phyloP scores from a whole-genome alignment of 2,113 vertebrate species.

The Sciurus niger region DNA sequence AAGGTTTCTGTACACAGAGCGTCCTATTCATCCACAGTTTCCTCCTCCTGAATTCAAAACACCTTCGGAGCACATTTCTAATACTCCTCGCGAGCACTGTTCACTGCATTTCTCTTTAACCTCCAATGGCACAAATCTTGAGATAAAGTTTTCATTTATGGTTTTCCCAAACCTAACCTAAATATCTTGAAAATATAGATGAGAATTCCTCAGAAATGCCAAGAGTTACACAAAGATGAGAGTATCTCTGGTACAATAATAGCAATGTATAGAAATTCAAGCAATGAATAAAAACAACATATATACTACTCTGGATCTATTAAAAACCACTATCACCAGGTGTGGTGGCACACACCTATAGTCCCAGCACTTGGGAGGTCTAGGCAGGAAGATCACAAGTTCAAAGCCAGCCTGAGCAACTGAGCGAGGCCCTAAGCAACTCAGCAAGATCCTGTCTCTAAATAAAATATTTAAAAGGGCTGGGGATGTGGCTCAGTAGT shows the following conservation, averaged over 20 bases:
- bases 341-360: too few species aligned
- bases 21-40: background rate
- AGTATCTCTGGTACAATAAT: background rate
- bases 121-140: background rate
- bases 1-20: conserved; percentile 4
- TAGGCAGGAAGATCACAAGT: too few species aligned
- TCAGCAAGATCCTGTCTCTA: too few species aligned
- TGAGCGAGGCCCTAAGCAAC: too few species aligned
- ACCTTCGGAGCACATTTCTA: background rate
- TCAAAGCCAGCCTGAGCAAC: too few species aligned
- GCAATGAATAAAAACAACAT: background rate
- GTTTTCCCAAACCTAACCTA: background rate
- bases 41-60: background rate
- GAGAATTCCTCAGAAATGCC: conserved; percentile 42
- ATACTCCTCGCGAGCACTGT: background rate
- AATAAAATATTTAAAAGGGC: too few species aligned
- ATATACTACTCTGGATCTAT: background rate
- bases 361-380: too few species aligned
- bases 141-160: background rate
- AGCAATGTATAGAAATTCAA: background rate
- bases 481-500: too few species aligned
- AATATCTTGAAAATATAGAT: conserved; percentile 23
- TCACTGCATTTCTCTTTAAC: background rate
- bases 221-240: conserved; percentile 15
- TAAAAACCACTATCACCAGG: background rate